phyloP scores from a whole-genome alignment of 2,797 vertebrate species.

The Lepus oiostolus region DNA sequence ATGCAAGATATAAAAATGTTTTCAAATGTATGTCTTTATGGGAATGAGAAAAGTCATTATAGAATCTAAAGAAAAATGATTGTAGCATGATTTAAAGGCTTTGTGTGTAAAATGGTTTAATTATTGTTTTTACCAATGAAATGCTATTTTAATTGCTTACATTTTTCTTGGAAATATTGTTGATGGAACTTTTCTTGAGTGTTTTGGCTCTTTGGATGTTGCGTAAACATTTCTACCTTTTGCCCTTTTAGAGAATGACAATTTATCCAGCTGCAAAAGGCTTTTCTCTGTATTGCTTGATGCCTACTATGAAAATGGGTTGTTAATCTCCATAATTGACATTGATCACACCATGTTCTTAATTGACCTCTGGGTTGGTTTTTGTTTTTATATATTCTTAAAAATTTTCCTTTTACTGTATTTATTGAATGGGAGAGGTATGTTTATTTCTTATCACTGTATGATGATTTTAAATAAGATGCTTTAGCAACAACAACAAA shows the following conservation, averaged over 20 bases:
- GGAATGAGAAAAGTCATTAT: neutral
- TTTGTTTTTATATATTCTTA: slow-evolving; percentile 70
- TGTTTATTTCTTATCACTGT: slow-evolving; percentile 61
- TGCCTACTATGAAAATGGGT: slow-evolving; percentile 50
- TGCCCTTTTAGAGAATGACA: slow-evolving; percentile 41
- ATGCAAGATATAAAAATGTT: slow-evolving; percentile 15
- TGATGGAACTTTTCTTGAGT: slow-evolving; percentile 38
- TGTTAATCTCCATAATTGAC: slow-evolving; percentile 69
- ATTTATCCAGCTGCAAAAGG: slow-evolving; percentile 35
- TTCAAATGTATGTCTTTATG: neutral
- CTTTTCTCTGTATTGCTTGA: slow-evolving; percentile 47
- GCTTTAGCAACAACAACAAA: slow-evolving; percentile 38
- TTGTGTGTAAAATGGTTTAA: slow-evolving; percentile 25
- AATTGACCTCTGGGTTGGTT: slow-evolving; percentile 51
- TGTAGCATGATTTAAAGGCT: slow-evolving; percentile 48
- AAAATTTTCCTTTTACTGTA: slow-evolving; percentile 50
- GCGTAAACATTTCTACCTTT: slow-evolving; percentile 26
- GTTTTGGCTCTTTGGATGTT: slow-evolving; percentile 46
- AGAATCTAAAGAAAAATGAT: slow-evolving; percentile 54
- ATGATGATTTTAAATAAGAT: slow-evolving; percentile 72
- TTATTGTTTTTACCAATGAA: slow-evolving; percentile 57
- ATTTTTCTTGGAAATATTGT: slow-evolving; percentile 63
- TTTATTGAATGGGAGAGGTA: slow-evolving; percentile 13
- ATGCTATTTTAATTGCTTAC: neutral
- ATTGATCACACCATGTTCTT: slow-evolving; percentile 64